phyloP scores from a whole-genome alignment of 2,888 invertebrate species.

The Tupiocoris notatus region DNA sequence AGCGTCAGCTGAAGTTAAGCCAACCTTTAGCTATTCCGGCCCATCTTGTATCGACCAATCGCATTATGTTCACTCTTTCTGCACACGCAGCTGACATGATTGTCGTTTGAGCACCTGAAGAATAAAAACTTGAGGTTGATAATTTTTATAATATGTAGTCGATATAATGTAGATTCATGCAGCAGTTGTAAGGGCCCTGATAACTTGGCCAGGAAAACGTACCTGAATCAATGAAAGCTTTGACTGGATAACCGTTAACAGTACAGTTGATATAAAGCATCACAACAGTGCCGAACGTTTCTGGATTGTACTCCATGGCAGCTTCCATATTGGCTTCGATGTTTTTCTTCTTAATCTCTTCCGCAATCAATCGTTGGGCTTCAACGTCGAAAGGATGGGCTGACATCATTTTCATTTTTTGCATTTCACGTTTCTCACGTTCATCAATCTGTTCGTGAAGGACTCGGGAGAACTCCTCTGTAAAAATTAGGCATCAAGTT shows the following conservation, averaged over 20 bases:
- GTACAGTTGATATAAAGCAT: constrained; percentile 97
- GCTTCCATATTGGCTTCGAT: constrained; percentile 98
- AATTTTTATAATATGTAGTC: too few relatives aligned
- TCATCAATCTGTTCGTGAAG: constrained; percentile 79
- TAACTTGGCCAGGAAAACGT: constrained; percentile 39
- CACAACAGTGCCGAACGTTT: constrained; percentile 94
- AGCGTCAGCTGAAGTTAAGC: constrained; percentile 56
- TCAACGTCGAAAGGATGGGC: constrained; percentile 95
- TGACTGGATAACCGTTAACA: constrained; percentile 94
- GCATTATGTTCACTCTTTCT: constrained; percentile 88
- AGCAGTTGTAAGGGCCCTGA: too few relatives aligned
- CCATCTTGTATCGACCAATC: constrained; percentile 88
- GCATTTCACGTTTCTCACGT: constrained; percentile 77
- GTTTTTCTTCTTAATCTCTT: constrained; percentile 92
- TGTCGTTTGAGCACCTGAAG: constrained; percentile 89
- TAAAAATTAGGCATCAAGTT: too few relatives aligned
- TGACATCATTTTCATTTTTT: constrained; percentile 81
- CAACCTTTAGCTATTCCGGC: constrained; percentile 86
- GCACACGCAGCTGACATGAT: constrained; percentile 97
- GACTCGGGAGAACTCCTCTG: constrained; percentile 76
- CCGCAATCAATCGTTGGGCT: constrained; percentile 90
- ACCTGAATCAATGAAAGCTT: constrained; percentile 97
- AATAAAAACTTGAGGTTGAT: too few relatives aligned
- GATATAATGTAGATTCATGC: too few relatives aligned
- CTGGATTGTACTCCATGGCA: constrained; percentile 97